These are phyloP conservation scores for Lordiphosa andalusiaca DNA, from an alignment of 2,888 invertebrate species.

Conservation along the genomic window DNA sequence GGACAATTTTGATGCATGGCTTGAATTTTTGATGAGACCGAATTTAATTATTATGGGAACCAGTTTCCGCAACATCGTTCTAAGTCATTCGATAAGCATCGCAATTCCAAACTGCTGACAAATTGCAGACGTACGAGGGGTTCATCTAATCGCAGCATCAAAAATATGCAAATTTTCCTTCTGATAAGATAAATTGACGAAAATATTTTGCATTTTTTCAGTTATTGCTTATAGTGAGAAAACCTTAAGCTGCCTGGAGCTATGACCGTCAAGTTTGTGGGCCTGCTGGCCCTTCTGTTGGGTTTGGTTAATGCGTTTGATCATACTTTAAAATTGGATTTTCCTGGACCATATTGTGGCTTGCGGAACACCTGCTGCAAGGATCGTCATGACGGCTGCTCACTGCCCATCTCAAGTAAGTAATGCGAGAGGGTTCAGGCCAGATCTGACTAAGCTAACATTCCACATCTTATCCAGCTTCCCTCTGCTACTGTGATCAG, in stretches of 20 bases:
- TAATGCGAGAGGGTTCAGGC: conserved; percentile 3
- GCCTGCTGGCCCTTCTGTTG: conserved; percentile 33
- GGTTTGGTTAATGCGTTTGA: conserved; percentile 62
- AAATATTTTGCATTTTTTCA: conserved; percentile 9
- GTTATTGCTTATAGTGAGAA: conserved; percentile 8
- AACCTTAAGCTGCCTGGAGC: conserved; percentile 1
- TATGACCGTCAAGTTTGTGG: conserved; percentile 42
- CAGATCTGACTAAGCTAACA: neutral
- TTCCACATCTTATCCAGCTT: conserved; percentile 81
- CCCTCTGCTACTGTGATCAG: conserved; percentile 95
- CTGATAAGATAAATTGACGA: conserved; percentile 14
- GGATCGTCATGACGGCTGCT: conserved; percentile 89
- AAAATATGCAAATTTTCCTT: conserved; percentile 12
- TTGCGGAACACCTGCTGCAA: conserved; percentile 84
- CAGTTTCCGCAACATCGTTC: neutral
- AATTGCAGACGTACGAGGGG: conserved; percentile 26
- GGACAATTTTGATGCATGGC: conserved; percentile 20
- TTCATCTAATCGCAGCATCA: conserved; percentile 45
- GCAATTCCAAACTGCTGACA: conserved; percentile 37
- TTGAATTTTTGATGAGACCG: conserved; percentile 47
- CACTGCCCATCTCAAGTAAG: conserved; percentile 87
- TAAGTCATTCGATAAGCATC: neutral
- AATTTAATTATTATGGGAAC: conserved; percentile 10
- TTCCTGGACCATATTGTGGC: conserved; percentile 78
- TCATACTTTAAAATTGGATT: conserved; percentile 72